Evolutionary conservation across 2,888 invertebrate genomes (phyloP).

Genomic region (Oxyscelio sp.): DNA sequence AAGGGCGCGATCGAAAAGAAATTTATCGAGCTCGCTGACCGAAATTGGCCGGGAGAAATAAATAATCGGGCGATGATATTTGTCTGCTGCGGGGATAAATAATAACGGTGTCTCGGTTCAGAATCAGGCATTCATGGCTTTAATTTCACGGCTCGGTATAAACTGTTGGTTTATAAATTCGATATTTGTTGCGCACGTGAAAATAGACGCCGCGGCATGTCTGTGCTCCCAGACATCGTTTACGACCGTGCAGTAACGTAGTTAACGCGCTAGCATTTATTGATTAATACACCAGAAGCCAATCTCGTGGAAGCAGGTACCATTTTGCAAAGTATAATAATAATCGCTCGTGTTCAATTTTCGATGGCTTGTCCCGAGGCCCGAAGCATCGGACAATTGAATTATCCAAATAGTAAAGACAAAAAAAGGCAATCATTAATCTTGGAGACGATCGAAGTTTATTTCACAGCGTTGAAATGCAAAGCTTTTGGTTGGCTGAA

Average conservation of each 20-base stretch:
- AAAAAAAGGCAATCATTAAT: background rate
- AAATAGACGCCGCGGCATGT: slow-evolving; percentile 74
- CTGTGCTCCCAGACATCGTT: slow-evolving; percentile 83
- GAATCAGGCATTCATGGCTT: slow-evolving; percentile 15
- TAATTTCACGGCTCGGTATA: slow-evolving; percentile 28
- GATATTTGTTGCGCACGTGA: slow-evolving; percentile 52
- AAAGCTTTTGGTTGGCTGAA: no score
- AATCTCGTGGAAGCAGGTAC: slow-evolving; percentile 59
- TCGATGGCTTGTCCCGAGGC: slow-evolving; percentile 12
- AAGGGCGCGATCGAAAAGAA: slow-evolving; percentile 26
- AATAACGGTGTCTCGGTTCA: background rate
- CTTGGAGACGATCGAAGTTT: no score
- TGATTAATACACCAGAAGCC: slow-evolving; percentile 81
- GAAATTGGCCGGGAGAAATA: slow-evolving; percentile 17
- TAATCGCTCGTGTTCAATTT: slow-evolving; percentile 46
- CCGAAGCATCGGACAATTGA: background rate
- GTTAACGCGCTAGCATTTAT: slow-evolving; percentile 83
- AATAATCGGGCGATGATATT: slow-evolving; percentile 21
- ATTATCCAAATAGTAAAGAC: background rate
- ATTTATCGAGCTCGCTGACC: slow-evolving; percentile 18
- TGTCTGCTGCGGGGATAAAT: background rate
- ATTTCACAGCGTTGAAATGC: no score
- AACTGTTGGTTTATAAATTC: slow-evolving; percentile 40
- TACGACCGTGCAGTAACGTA: slow-evolving; percentile 79
- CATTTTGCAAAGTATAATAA: slow-evolving; percentile 57